These are phyloP conservation scores for Uromys caudimaculatus DNA, from an alignment of 2,797 vertebrate genomes.

Conservation along the genomic window DNA sequence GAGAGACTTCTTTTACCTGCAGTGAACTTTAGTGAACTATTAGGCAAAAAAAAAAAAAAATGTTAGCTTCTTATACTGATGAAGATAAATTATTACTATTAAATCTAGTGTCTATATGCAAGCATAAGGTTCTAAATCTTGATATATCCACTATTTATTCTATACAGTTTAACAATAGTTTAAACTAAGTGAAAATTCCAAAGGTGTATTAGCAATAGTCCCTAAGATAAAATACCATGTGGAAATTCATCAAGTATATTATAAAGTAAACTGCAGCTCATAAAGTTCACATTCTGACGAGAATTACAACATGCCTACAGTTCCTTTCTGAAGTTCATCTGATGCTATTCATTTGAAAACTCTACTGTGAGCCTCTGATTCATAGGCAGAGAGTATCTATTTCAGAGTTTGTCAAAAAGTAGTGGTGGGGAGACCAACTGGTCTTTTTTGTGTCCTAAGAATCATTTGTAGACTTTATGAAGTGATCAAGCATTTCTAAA, in stretches of 20 bases:
- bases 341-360: slow-evolving; percentile 24
- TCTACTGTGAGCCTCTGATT: neutral
- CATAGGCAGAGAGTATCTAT: neutral
- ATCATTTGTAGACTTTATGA: slow-evolving; percentile 41
- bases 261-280: slow-evolving; percentile 29
- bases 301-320: neutral
- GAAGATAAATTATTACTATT: neutral
- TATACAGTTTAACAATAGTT: slow-evolving; percentile 13
- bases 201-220: neutral
- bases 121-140: neutral
- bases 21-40: neutral
- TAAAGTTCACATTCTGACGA: neutral
- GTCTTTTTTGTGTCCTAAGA: slow-evolving; percentile 12
- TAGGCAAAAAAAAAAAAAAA: too few relatives aligned
- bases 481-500: neutral
- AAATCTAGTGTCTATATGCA: neutral
- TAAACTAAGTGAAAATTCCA: neutral
- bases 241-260: slow-evolving; percentile 2
- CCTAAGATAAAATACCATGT: neutral
- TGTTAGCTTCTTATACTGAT: neutral
- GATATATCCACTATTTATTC: neutral
- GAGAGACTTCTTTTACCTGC: neutral
- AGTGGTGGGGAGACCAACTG: neutral
- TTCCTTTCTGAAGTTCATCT: neutral
- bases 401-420: neutral